Evolutionary conservation across 2,797 vertebrate species (phyloP).

Genomic region (Manis javanica): DNA sequence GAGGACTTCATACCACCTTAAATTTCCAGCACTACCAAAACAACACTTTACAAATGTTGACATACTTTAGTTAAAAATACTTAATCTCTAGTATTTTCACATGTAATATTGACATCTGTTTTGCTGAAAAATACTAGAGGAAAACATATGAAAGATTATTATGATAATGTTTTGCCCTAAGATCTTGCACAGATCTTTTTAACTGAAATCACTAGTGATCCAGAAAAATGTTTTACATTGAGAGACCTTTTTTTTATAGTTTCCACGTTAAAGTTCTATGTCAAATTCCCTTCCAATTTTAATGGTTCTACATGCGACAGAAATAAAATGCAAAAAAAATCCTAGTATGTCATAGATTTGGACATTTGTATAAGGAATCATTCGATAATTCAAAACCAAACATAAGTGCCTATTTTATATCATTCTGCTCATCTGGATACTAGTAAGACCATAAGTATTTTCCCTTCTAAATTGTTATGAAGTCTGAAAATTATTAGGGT

Average conservation of each 20-base stretch:
- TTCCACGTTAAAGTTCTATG: neutral
- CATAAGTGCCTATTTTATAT: neutral
- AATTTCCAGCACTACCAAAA: neutral
- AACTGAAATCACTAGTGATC: neutral
- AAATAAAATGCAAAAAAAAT: neutral
- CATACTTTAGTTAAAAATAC: constrained; percentile 1
- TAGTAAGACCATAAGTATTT: neutral
- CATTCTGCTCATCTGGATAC: neutral
- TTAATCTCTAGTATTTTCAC: constrained; percentile 49
- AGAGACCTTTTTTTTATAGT: neutral
- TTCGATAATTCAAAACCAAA: constrained; percentile 43
- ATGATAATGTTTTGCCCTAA: neutral
- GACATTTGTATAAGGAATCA: neutral
- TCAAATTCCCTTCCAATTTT: constrained; percentile 6
- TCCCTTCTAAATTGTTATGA: neutral
- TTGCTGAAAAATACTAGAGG: neutral
- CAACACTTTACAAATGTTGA: neutral
- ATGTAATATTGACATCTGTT: neutral
- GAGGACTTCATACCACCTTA: neutral
- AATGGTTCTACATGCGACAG: neutral
- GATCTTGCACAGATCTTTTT: neutral
- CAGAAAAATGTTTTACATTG: constrained; percentile 6
- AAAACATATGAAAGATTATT: neutral
- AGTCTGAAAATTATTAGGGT: neutral
- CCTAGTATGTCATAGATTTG: neutral